Evolutionary conservation across 2,113 vertebrate genomes (phyloP), one percentile per base, ranked within the genome.

Genomic region (Mastomys natalensis): DNA sequence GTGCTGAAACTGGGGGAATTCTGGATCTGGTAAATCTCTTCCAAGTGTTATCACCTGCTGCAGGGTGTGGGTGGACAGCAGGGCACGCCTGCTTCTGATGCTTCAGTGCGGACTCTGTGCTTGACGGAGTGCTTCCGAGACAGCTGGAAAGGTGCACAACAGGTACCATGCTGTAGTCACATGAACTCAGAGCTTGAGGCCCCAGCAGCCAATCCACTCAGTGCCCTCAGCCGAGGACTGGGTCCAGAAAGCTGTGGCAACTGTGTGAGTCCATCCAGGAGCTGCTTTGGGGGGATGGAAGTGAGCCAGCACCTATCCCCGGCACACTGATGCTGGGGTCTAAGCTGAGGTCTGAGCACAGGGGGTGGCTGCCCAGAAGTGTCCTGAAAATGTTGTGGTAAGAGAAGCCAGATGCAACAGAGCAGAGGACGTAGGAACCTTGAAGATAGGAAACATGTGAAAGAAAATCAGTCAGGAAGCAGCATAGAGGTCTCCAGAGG

Each of bases 141-240:
- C 9, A 0, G 40, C 66, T 70, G 55, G 64, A 17, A 48, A 16
- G 43, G 81, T 8, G 51, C 3, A 9, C 53, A 60, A 43, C 7
- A 2, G 10, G 5, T 4, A 26, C 9, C 64, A 62, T 1, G 4
- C 21, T 9, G 1, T 40, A 0, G 40, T 66, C 72, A 53, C 5
- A 0, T 6, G 24, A 37, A 51, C 51, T 70, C 74, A 7, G 40
- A 51, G 12, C 40, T 58, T 0, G 22, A 60, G 37, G 55, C 1
- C 45, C 68, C 40, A 73, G 76, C 45, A 62, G 51, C 34, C 70
- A 40, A 21, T 21, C 55, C 34, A 43, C 51, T 73, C 86, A 6
- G 16, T 29, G 53, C 72, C 60, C 76, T 34, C 21, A 3, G 51
- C n/a, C 74, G 73, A 72, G 72, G 21, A 3, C 8, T 24, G 43